A percentile compares a stretch with the other conserved stretches of the same genome.
phyloP scores from a whole-genome alignment of 1,140 invertebrate species.

The Drosophila saltans region DNA sequence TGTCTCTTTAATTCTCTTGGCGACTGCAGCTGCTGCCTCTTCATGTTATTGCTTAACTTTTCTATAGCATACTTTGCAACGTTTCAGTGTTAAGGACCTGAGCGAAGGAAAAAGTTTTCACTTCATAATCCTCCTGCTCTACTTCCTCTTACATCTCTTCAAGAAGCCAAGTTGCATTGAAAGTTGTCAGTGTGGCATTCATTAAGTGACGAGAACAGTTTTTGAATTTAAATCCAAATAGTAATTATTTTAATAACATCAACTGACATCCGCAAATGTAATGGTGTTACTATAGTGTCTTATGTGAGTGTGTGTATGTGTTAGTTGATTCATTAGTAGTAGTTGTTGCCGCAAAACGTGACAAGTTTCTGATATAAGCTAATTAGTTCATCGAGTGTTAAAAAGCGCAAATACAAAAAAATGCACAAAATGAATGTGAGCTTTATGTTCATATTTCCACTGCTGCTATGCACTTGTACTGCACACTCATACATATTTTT shows the following conservation, averaged over 20 bases:
- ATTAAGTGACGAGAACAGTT: slow-evolving; percentile 40
- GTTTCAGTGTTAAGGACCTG: slow-evolving; percentile 33
- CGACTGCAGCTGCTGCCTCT: slow-evolving; percentile 18
- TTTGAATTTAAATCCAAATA: slow-evolving; percentile 39
- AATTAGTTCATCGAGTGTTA: not conserved
- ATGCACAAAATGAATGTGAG: not conserved
- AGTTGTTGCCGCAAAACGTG: slow-evolving; percentile 4
- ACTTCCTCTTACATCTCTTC: not conserved
- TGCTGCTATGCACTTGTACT: no score
- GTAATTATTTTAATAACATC: slow-evolving; percentile 55
- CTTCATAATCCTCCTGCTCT: slow-evolving; percentile 38
- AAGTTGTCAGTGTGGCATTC: slow-evolving; percentile 32
- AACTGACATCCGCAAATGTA: slow-evolving; percentile 5
- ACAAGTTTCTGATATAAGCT: slow-evolving; percentile 1
- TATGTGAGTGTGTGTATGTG: slow-evolving; percentile 1
- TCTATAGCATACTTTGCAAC: slow-evolving; percentile 46
- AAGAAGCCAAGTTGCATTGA: slow-evolving; percentile 9
- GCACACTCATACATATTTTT: no score
- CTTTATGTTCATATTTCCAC: not conserved
- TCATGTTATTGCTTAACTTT: slow-evolving; percentile 1
- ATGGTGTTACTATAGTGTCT: not conserved
- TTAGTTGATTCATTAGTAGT: slow-evolving; percentile 10
- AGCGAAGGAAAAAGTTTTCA: slow-evolving; percentile 34
- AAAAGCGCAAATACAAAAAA: not conserved
- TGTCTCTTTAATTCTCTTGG: not conserved